Evolutionary conservation across 1,140 invertebrate genomes (phyloP).

Genomic region (Caenorhabditis brenneri): DNA sequence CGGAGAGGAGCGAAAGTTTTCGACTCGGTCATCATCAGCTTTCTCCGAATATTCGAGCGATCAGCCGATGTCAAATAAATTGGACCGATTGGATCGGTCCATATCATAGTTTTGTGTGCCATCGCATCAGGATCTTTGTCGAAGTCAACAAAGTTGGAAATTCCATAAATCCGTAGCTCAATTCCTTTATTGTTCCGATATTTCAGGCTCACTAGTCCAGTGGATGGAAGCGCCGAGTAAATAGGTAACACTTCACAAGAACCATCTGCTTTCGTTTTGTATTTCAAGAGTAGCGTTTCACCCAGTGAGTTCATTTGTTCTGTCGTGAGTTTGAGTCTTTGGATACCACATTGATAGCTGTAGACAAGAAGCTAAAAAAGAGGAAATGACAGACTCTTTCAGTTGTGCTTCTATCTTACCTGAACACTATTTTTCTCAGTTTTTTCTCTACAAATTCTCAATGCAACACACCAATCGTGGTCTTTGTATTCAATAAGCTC

Average conservation of each 20-base stretch:
- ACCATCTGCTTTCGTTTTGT: neutral
- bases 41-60: neutral
- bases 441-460: neutral
- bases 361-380: neutral
- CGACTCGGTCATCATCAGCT: neutral
- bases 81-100: neutral
- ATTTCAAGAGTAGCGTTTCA: neutral
- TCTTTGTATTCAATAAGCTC: neutral
- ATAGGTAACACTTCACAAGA: neutral
- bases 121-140: neutral
- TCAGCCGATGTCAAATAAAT: neutral
- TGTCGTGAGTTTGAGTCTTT: neutral
- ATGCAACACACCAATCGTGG: neutral
- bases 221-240: neutral
- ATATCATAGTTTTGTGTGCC: neutral
- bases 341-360: neutral
- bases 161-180: neutral
- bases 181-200: slow-evolving; percentile 5
- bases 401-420: neutral
- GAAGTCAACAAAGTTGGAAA: neutral
- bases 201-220: neutral
- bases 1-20: neutral
- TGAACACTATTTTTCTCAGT: neutral
- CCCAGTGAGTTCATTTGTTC: neutral
- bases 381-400: neutral